Evolutionary conservation across 2,888 invertebrate genomes (phyloP).

Genomic region (Stegophylla sp.): DNA sequence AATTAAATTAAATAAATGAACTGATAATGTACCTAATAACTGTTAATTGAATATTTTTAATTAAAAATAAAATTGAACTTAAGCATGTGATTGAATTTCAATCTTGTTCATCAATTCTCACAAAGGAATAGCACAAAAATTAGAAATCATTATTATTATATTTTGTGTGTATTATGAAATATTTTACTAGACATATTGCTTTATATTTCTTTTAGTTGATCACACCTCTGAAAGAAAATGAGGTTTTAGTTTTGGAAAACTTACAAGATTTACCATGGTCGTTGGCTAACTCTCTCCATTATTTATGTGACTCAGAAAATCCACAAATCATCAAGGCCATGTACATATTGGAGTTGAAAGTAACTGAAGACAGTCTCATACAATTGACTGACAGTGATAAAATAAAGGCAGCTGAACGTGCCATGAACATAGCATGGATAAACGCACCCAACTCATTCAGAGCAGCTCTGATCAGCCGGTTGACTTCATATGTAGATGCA

Average conservation of each 20-base stretch:
- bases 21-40: too few relatives aligned
- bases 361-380: background rate
- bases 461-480: background rate
- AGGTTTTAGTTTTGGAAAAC: constrained; percentile 45
- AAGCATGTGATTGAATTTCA: too few relatives aligned
- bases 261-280: constrained; percentile 53
- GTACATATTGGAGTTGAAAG: constrained; percentile 22
- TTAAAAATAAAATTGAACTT: too few relatives aligned
- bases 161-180: too few relatives aligned
- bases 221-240: background rate
- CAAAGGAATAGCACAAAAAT: too few relatives aligned
- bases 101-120: too few relatives aligned
- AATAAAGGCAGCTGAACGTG: background rate
- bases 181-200: background rate
- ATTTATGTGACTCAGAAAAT: constrained; percentile 22
- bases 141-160: too few relatives aligned
- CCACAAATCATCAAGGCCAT: constrained; percentile 30
- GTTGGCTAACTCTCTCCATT: constrained; percentile 8
- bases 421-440: background rate
- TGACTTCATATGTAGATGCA: constrained; percentile 8
- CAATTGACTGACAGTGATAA: background rate
- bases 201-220: constrained; percentile 24
- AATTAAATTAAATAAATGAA: too few relatives aligned
- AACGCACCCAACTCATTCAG: constrained; percentile 16
- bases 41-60: too few relatives aligned